Conservation (phyloP, 1,140 invertebrate species). For the Pygmarrhopalites habei region DNA sequence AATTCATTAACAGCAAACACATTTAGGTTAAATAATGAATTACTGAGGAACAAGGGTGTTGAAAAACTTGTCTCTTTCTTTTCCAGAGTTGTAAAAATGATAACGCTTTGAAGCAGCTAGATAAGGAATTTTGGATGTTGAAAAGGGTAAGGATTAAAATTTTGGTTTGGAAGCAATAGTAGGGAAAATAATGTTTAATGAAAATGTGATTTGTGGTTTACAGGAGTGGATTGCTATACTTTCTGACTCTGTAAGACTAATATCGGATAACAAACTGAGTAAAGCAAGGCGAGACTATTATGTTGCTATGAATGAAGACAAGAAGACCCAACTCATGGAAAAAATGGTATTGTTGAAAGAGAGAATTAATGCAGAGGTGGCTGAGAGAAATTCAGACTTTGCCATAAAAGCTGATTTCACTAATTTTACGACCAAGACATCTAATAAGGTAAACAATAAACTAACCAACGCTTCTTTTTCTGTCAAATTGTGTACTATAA, state of each 20-base stretch:
- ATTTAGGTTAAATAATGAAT: not conserved
- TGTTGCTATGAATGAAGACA: slow-evolving; percentile 12
- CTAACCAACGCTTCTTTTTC: too few species aligned
- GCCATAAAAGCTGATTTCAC: slow-evolving; percentile 33
- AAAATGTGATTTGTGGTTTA: not conserved
- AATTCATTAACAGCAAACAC: not conserved
- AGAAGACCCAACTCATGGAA: slow-evolving; percentile 20
- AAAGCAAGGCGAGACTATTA: slow-evolving; percentile 30
- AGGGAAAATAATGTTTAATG: not conserved
- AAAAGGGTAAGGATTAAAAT: slow-evolving; percentile 23
- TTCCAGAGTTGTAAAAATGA: slow-evolving; percentile 9
- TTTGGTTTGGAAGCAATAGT: not conserved
- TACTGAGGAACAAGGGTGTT: not conserved
- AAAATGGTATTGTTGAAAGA: slow-evolving; percentile 34
- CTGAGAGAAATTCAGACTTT: slow-evolving; percentile 12
- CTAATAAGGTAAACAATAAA: slow-evolving; percentile 16
- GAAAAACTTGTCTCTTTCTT: not conserved
- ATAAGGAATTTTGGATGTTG: slow-evolving; percentile 25
- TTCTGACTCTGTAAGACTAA: slow-evolving; percentile 26
- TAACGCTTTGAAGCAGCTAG: slow-evolving; percentile 19
- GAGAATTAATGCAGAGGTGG: slow-evolving; percentile 18
- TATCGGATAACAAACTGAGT: slow-evolving; percentile 11
- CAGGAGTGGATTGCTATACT: slow-evolving; percentile 24
- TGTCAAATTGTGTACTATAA: too few species aligned
- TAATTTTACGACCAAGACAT: slow-evolving; percentile 18